Base-by-base conservation (phyloP, 1,140 invertebrate genomes). In the Antheraea mylitta region DNA sequence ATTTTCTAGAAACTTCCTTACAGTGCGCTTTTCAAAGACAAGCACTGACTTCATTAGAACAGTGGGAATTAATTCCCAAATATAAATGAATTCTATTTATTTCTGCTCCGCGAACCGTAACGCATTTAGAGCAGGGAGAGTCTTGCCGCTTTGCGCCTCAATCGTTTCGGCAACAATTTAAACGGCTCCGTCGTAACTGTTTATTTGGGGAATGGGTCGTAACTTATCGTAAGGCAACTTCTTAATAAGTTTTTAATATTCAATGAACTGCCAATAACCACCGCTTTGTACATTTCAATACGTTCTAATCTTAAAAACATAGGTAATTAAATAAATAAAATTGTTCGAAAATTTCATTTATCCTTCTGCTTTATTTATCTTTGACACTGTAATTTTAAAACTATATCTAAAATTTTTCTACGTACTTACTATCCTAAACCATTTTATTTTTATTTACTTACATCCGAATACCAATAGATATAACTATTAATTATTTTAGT, bases 81-180 rank as follows among this genome's bases (percentile, higher is more conserved):
- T 83, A 89, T 91, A 90, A 89, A 89, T 87, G 89, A 89, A 89
- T 90, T 89, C 78, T 80, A 83, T 89, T 91, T 89, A 82, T 78
- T 89, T 89, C 86, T 85, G 81, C 82, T 89, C 79, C 79, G 78
- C 82, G 82, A 80, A 85, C 85, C 78, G 82, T 89, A 85, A 87
- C 81, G 83, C 82, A 86, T 89, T 91, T 87, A 86, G 83, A 89
- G 70, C 72, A 73, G 76, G 76, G 77, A 72, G 82, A 87, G 82
- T 81, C 82, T 80, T 78, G 69, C 72, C 75, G 74, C 76, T 79
- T 78, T 72, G 66, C 72, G 71, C 64, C 71, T 65, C 75, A 80
- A 82, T 80, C 89, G 87, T 87, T 89, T 87, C 82, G 84, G 82
- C 83, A 89, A 89, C 86, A 89, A 89, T 87, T 89, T 90, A 85